Evolutionary conservation across 2,888 invertebrate genomes (phyloP), one percentile per base, ranked within the genome.

Genomic region (Drosophila siamana): DNA sequence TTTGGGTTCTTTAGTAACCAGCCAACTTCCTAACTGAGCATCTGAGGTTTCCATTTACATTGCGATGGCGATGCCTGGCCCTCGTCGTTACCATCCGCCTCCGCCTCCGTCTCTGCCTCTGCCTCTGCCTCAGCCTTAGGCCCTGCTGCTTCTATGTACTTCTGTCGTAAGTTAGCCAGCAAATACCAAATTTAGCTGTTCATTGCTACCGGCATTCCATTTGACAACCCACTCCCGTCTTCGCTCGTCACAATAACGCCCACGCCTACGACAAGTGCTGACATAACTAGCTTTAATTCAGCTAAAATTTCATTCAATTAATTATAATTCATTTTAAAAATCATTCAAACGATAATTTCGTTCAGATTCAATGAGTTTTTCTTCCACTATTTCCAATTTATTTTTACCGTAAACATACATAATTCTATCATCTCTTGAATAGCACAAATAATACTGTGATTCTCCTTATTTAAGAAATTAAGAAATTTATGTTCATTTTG

Each of bases 191-290:
- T 82, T 70, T 71, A 61, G 62, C 68, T 66, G 68, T 46, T 54
- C 70, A 66, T 74, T 60, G 70, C 84, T 59, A 84, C 74, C 65
- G 63, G 57, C 70, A 70, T 51, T 79, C 77, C 86, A 76, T 76
- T 87, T 67, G 50, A 38, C 61, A 43, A 50, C 41, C 44, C 16
- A n/a, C n/a, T 16, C 13, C 13, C 5, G 0, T 13, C 4, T 1
- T 26, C 2, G 6, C n/a, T 3, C 15, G 2, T 6, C 13, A 9
- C 19, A 26, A 8, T 5, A 16, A 7, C 2, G 24, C 9, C 3
- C 22, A 47, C 4, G 13, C 22, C 9, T 30, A 24, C 13, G 9
- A 15, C 38, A n/a, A 48, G 68, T 48, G 54, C 15, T 54, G 50
- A 0, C 8, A n/a, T 7, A 13, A 33, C 57, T 78, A 55, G 75